Evolutionary conservation across 2,888 invertebrate species (phyloP).

Genomic region (Drosophila prostipennis): DNA sequence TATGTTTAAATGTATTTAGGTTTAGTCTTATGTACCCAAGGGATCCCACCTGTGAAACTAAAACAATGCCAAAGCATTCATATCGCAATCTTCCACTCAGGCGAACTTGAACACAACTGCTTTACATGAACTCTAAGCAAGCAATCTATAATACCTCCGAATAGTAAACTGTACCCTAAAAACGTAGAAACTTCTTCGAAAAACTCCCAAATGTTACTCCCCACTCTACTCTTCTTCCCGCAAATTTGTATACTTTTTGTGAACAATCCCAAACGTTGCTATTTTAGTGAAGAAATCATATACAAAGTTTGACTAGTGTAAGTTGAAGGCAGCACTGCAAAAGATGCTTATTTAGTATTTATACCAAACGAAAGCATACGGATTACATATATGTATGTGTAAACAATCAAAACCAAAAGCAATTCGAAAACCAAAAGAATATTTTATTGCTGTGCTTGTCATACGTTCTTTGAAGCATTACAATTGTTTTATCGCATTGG

Average conservation of each 20-base stretch:
- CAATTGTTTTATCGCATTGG: conserved; percentile 51
- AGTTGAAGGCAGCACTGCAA: conserved; percentile 62
- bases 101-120: conserved; percentile 45
- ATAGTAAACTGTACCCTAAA: conserved; percentile 75
- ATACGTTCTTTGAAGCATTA: conserved; percentile 45
- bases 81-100: conserved; percentile 60
- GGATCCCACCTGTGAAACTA: conserved; percentile 65
- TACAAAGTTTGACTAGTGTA: conserved; percentile 58
- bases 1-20: conserved; percentile 30
- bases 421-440: conserved; percentile 47
- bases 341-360: conserved; percentile 58
- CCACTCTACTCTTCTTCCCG: conserved; percentile 19
- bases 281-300: conserved; percentile 50
- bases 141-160: conserved; percentile 76
- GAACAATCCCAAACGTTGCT: conserved; percentile 29
- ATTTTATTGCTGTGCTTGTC: conserved; percentile 42
- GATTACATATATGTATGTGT: conserved; percentile 40
- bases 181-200: conserved; percentile 38
- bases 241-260: conserved; percentile 38
- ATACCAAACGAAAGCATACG: conserved; percentile 47
- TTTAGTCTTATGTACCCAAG: conserved; percentile 57
- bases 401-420: conserved; percentile 58
- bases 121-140: conserved; percentile 35
- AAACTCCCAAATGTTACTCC: conserved; percentile 39
- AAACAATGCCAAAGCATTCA: conserved; percentile 60